Evolutionary conservation across 2,888 invertebrate genomes (phyloP), one percentile per base, ranked within the genome.

Genomic region (Leptura quadrifasciata): DNA sequence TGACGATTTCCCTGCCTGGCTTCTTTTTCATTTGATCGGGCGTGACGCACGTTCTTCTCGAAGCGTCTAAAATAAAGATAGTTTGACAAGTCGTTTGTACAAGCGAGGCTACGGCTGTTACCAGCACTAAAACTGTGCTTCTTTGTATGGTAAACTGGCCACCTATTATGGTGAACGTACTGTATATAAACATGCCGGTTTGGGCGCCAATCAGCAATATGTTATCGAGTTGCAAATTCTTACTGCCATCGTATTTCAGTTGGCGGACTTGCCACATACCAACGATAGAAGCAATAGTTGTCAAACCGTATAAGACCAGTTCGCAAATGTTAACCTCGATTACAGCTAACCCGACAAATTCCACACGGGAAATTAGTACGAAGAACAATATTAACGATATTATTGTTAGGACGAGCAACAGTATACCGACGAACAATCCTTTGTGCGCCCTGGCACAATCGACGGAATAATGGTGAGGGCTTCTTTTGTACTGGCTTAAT

Each of bases 391-490:
- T 86, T 63, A 86, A 91, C 3, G 97, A 96, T 86, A 97, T 97
- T 83, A 97, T 97, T 20, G 97, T 96, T 61, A 97, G 91, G 18
- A 97, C 97, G 60, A 97, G 79, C 10, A 84, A 76, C 55, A 81
- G 70, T 31, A 83, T 83, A 17, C 83, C 79, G 12, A 97, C 94
- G 88, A 97, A 98, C 5, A 98, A 91, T 0, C 97, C 97, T 89
- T 97, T 97, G 90, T 97, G 97, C 0, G 98, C 97, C 76, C 96
- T 92, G 0, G 97, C 96, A 88, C 98, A 98, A 88, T 98, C 98
- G 6, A 98, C 97, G 72, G 96, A 96, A 89, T 97, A 97, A 85
- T 96, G 94, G 89, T 97, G 96, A 0, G 76, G 96, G 0, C 96
- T 96, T 80, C 95, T 93, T 86, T 95, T 95, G 87, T 92, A 93